Evolutionary conservation across 2,888 invertebrate species (phyloP).

Genomic region (Acleris laterana): DNA sequence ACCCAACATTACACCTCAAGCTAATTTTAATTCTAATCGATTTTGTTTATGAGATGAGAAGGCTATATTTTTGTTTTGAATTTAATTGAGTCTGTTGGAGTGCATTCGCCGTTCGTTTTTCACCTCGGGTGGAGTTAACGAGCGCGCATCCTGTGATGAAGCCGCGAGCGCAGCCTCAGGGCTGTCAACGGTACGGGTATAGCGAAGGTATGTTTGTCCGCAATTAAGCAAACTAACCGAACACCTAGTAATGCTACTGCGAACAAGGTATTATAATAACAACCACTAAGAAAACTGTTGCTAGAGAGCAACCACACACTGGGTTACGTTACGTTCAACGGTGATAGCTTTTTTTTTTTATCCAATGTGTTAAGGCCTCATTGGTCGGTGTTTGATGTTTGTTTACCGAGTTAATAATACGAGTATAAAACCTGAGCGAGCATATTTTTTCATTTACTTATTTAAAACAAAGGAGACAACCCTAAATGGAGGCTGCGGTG

Average conservation of each 20-base stretch:
- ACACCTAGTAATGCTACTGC: too few species aligned
- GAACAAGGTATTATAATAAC: too few species aligned
- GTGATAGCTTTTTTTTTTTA: neutral
- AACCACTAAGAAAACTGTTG: too few species aligned
- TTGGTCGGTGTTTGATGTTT: too few species aligned
- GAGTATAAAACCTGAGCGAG: too few species aligned
- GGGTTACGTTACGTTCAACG: neutral
- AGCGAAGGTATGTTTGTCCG: too few species aligned
- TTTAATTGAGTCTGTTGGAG: slow-evolving; percentile 66
- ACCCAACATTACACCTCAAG: slow-evolving; percentile 4
- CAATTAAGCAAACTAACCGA: too few species aligned
- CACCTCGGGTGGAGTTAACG: slow-evolving; percentile 72
- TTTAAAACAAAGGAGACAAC: neutral
- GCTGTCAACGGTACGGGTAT: slow-evolving; percentile 10
- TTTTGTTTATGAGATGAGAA: slow-evolving; percentile 36
- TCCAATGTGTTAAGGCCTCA: neutral
- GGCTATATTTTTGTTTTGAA: slow-evolving; percentile 51
- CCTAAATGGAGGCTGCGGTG: slow-evolving; percentile 59
- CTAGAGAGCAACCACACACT: too few species aligned
- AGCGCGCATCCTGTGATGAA: slow-evolving; percentile 74
- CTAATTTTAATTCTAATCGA: slow-evolving; percentile 24
- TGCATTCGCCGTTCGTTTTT: slow-evolving; percentile 64
- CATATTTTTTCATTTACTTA: too few species aligned
- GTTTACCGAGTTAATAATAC: too few species aligned
- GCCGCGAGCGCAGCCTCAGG: slow-evolving; percentile 63